Base-by-base conservation (phyloP, 1,140 invertebrate genomes). In the Micrasema longulum region DNA sequence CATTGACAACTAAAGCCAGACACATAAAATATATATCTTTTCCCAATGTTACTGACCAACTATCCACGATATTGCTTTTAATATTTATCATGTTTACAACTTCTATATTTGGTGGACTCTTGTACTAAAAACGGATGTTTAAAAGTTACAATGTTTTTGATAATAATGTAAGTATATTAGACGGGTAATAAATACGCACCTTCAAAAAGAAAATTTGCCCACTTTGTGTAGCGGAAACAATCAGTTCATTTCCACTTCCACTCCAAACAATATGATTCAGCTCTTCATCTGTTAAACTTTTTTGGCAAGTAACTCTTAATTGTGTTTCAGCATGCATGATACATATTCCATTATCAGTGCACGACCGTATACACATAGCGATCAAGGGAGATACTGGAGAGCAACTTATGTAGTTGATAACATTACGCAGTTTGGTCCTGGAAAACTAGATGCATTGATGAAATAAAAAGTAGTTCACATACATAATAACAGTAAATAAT, bases 181-280 rank as follows among this genome's bases (percentile, higher is more conserved):
- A n/a, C 12, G 3, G 11, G 14, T n/a, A 47, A 16, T 16, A n/a
- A 47, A n/a, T 45, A 6, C 55, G 50, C 67, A 84, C 84, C 77
- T 81, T 78, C 18, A 81, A 78, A 64, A 84, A 80, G 74, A 84
- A 84, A 16, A 85, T 79, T 72, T 84, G 82, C 26, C 84, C 84
- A 16, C 80, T 80, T 12, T 48, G 16, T 79, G 81, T 80, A 12
- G 83, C 82, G 0, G 78, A 81, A 1, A 80, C 81, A 3, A 81
- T 77, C 23, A 85, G 18, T 3, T 81, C 74, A 22, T 79, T 77
- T 4, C 83, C 83, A 1, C 71, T 78, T 1, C 79, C 77, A 4
- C 82, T 81, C 74, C 84, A 85, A 1, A 77, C 71, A 0, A 84
- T 76, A 9, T 73, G 77, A 11, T 82, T 81, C 7, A 85, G 79